A percentile compares a stretch with the other conserved stretches of the same genome.
phyloP scores from a whole-genome alignment of 2,797 vertebrate species.

The Astyanax mexicanus region DNA sequence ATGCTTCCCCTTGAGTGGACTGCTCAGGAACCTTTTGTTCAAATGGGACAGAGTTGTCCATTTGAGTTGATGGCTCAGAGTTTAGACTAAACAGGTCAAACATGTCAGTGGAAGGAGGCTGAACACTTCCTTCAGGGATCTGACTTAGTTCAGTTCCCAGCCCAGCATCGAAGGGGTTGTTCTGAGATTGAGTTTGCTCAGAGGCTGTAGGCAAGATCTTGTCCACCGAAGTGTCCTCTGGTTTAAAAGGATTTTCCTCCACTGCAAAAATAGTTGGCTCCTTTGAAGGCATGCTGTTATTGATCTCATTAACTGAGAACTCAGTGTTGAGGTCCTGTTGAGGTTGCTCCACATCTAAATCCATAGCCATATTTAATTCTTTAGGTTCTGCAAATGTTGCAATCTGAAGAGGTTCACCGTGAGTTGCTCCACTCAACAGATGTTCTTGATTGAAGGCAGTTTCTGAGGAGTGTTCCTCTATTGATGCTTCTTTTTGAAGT shows the following conservation, averaged over 20 bases:
- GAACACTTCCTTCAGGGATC: conserved; percentile 41
- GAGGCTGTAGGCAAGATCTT: conserved; percentile 27
- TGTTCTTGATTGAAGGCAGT: conserved; percentile 23
- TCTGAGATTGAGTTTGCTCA: conserved; percentile 22
- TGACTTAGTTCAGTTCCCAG: conserved; percentile 24
- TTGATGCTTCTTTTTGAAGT: not conserved
- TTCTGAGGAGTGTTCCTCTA: not conserved
- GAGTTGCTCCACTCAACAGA: not conserved
- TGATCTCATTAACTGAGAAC: conserved; percentile 28
- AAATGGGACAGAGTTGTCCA: conserved; percentile 26
- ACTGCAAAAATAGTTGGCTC: conserved; percentile 40
- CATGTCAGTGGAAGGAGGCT: conserved; percentile 29
- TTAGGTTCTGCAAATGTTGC: conserved; percentile 25
- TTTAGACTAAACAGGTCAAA: conserved; percentile 71
- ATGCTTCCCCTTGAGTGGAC: conserved; percentile 22
- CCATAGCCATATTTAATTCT: conserved; percentile 22
- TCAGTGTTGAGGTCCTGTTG: not conserved
- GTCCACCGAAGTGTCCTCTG: conserved; percentile 27
- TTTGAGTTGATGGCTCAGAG: conserved; percentile 45
- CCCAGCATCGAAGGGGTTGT: conserved; percentile 22
- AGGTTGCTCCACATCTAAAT: conserved; percentile 44
- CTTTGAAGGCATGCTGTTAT: conserved; percentile 32
- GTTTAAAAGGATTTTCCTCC: conserved; percentile 34
- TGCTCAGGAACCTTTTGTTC: conserved; percentile 24
- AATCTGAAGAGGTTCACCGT: not conserved